Evolutionary conservation across 2,113 vertebrate species (phyloP).

Genomic region (Poeciliopsis occidentalis): DNA sequence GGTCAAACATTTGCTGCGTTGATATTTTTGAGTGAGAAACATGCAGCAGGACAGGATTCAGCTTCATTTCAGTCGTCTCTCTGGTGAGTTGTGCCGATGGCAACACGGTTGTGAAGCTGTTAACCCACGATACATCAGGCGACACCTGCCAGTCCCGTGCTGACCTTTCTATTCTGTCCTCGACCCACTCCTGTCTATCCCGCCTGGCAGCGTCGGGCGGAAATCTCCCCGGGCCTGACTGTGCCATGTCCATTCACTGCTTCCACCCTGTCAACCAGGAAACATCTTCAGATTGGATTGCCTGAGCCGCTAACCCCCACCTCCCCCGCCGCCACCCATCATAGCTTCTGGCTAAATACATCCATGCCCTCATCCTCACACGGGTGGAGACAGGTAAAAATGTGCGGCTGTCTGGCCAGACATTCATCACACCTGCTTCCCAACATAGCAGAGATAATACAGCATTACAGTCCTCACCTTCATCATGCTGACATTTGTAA

Average conservation of each 20-base stretch:
- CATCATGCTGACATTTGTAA: slow-evolving; percentile 71
- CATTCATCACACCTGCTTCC: slow-evolving; percentile 66
- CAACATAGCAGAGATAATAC: slow-evolving; percentile 62
- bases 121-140: slow-evolving; percentile 66
- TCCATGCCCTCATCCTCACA: slow-evolving; percentile 17
- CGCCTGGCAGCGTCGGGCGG: slow-evolving; percentile 47
- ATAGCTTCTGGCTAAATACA: slow-evolving; percentile 46
- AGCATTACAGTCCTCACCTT: slow-evolving; percentile 67
- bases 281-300: slow-evolving; percentile 67
- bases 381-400: slow-evolving; percentile 63
- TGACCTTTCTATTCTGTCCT: slow-evolving; percentile 66
- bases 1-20: neutral
- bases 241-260: slow-evolving; percentile 59
- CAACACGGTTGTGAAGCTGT: slow-evolving; percentile 42
- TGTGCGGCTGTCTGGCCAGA: slow-evolving; percentile 39
- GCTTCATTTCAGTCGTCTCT: slow-evolving; percentile 27
- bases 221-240: slow-evolving; percentile 67
- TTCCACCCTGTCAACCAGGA: slow-evolving; percentile 67
- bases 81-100: slow-evolving; percentile 17
- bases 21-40: neutral
- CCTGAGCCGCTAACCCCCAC: slow-evolving; percentile 24
- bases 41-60: neutral
- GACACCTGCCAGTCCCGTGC: slow-evolving; percentile 60
- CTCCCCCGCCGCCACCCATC: neutral
- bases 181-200: slow-evolving; percentile 41